Conservation (phyloP, 2,113 vertebrate genomes). For the Lepisosteus osseus region DNA sequence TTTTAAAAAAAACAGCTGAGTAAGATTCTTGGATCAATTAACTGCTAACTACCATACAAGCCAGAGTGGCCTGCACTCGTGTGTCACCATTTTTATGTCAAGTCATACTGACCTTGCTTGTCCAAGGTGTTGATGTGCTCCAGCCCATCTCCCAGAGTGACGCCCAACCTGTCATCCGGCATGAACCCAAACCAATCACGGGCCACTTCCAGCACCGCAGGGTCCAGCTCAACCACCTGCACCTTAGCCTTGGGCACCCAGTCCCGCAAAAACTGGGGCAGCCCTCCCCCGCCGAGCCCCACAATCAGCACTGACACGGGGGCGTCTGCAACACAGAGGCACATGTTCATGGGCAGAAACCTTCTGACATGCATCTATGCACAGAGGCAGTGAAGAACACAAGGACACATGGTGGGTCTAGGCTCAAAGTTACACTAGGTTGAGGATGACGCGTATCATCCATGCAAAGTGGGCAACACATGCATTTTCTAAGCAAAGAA, state of each 20-base stretch:
- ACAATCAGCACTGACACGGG: conserved; percentile 75
- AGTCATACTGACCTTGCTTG: conserved; percentile 65
- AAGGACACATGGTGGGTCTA: not conserved
- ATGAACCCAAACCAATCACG: conserved; percentile 82
- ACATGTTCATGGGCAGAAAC: no score
- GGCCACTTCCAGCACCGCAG: conserved; percentile 82
- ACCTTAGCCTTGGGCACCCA: conserved; percentile 68
- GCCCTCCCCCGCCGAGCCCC: conserved; percentile 87
- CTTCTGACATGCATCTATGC: not conserved
- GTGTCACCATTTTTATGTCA: no score
- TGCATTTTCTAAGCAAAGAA: conserved; percentile 42
- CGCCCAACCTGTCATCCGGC: conserved; percentile 72
- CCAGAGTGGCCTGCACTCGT: no score
- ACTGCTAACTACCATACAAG: no score
- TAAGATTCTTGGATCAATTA: no score
- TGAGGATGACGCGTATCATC: not conserved
- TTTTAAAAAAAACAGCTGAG: no score
- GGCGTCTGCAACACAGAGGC: conserved; percentile 52
- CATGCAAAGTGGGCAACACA: not conserved
- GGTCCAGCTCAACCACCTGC: conserved; percentile 86
- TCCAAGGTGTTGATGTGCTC: conserved; percentile 71
- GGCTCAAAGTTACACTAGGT: not conserved
- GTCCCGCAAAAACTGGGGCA: conserved; percentile 88
- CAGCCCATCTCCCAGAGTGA: conserved; percentile 82
- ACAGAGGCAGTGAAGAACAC: not conserved